These are phyloP conservation scores for Tenebrio molitor DNA, from an alignment of 1,140 invertebrate genomes.

Conservation along the genomic window DNA sequence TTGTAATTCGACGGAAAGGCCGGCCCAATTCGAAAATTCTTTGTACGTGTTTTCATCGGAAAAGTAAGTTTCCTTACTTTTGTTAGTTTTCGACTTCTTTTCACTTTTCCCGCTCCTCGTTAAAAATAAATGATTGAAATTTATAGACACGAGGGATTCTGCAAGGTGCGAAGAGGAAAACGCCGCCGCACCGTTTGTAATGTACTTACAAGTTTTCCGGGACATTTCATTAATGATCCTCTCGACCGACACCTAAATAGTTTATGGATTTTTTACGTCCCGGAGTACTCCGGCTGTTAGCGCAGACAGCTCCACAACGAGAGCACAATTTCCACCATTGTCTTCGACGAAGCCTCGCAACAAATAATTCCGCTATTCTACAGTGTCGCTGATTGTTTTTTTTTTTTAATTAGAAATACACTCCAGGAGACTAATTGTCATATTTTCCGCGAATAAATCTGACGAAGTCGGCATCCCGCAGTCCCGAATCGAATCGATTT, in stretches of 20 bases:
- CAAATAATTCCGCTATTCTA: too few relatives aligned
- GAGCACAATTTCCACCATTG: too few relatives aligned
- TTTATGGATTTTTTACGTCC: constrained; percentile 30
- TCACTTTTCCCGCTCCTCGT: constrained; percentile 24
- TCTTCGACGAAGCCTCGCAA: too few relatives aligned
- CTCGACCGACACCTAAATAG: constrained; percentile 2
- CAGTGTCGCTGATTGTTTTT: too few relatives aligned
- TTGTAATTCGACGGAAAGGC: constrained; percentile 25
- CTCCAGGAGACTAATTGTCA: too few relatives aligned
- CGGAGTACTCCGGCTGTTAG: too few relatives aligned
- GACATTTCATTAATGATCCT: constrained; percentile 15
- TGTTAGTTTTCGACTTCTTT: constrained; percentile 9
- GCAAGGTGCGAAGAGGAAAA: neutral
- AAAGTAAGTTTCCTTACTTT: constrained; percentile 10
- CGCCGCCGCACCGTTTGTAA: neutral
- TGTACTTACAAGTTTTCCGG: constrained; percentile 24
- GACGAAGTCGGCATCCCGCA: too few relatives aligned
- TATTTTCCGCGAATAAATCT: too few relatives aligned
- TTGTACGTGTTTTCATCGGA: constrained; percentile 19
- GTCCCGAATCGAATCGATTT: too few relatives aligned
- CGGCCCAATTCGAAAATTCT: constrained; percentile 34
- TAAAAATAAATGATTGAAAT: constrained; percentile 34
- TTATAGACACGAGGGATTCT: constrained; percentile 1
- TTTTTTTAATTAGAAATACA: too few relatives aligned
- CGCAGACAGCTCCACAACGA: too few relatives aligned